Base-by-base conservation (phyloP, 2,797 vertebrate genomes). In the Synanceia verrucosa region DNA sequence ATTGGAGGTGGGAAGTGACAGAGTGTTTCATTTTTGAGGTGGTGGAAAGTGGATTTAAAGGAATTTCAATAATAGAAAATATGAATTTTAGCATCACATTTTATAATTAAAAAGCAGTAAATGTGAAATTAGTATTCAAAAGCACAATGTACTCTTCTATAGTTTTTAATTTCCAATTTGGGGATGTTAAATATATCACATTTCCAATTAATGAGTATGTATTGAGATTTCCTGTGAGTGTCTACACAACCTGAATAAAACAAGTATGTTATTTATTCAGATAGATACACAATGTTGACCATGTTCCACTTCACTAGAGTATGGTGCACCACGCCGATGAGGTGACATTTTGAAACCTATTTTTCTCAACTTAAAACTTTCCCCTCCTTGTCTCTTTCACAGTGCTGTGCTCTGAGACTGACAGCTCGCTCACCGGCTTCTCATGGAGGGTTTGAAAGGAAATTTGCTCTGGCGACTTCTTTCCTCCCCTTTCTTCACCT, bases 291-390 rank as follows among this genome's bases (percentile, higher is more conserved):
- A 83, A 6, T 76, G 78, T 83, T 78, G 85, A 86, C 86, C 80
- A 68, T 73, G 87, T 88, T 92, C 82, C 87, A 85, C 83, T 85
- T 83, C 82, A 86, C 65, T 79, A 66, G 77, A 85, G 56, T 70
- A 73, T 18, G 70, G 82, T 43, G 80, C 81, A 18, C 63, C 75
- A 34, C 48, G 44, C 78, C 43, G 65, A 82, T 76, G 89, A 86
- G 79, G 83, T 93, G 93, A 93, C 89, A 93, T 93, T 93, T 92
- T 88, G 80, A 93, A 94, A 93, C 92, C 86, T 81, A 88, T 91
- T 93, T 92, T 82, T 87, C 88, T 79, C 76, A 81, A 73, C 73
- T 75, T 86, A 85, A 90, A 92, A 90, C 77, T 90, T 89, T 85
- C 82, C 73, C 73, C 57, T 72, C 60, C 79, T 81, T 79, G 87